A percentile compares a stretch with the other conserved stretches of the same genome.
phyloP scores from a whole-genome alignment of 2,888 invertebrate genomes.

The Caenorhabditis becei region DNA sequence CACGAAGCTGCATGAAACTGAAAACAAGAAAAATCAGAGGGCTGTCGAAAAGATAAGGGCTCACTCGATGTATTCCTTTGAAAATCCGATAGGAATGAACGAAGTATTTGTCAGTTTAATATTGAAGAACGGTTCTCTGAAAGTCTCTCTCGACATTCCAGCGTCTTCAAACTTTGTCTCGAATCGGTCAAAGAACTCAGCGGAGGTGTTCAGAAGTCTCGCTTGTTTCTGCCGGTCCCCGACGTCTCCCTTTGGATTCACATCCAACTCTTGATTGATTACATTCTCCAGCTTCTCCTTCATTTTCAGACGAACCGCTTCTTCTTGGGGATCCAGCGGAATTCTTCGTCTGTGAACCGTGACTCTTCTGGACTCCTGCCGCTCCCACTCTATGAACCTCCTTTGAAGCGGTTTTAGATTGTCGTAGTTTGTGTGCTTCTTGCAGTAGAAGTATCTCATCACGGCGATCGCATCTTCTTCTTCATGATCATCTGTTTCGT shows the following conservation, averaged over 20 bases:
- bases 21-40: slow-evolving; percentile 14
- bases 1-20: slow-evolving; percentile 74
- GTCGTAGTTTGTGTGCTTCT: slow-evolving; percentile 66
- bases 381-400: slow-evolving; percentile 23
- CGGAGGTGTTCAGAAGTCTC: slow-evolving; percentile 56
- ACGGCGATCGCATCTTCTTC: slow-evolving; percentile 37
- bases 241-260: not conserved
- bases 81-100: slow-evolving; percentile 61
- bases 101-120: slow-evolving; percentile 41
- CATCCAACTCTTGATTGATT: not conserved
- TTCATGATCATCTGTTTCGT: slow-evolving; percentile 69
- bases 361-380: slow-evolving; percentile 17
- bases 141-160: slow-evolving; percentile 47
- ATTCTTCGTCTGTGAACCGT: slow-evolving; percentile 36
- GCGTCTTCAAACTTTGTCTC: slow-evolving; percentile 58
- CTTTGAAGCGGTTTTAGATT: slow-evolving; percentile 28
- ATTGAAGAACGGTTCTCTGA: slow-evolving; percentile 60
- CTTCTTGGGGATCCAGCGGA: slow-evolving; percentile 63
- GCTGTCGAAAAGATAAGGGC: slow-evolving; percentile 17
- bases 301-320: slow-evolving; percentile 52
- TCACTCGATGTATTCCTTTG: slow-evolving; percentile 65
- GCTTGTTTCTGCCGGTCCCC: slow-evolving; percentile 33
- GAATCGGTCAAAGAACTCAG: slow-evolving; percentile 58
- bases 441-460: slow-evolving; percentile 74
- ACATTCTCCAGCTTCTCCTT: slow-evolving; percentile 18